phyloP scores from a whole-genome alignment of 2,888 invertebrate genomes.

The Drosophila anomelani region DNA sequence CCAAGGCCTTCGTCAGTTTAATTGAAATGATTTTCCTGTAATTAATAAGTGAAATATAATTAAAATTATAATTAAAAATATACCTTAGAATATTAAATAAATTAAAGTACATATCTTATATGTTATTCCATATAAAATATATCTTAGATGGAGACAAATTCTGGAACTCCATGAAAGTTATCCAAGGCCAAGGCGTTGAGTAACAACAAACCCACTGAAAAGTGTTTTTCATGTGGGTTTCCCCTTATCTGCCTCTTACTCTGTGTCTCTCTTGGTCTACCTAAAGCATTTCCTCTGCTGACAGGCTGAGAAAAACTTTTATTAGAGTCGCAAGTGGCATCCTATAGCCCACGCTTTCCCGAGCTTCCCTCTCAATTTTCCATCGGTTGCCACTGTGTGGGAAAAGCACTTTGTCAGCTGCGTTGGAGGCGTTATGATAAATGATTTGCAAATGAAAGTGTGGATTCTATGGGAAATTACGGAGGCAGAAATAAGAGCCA shows the following conservation, averaged over 20 bases:
- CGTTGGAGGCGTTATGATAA: slow-evolving; percentile 59
- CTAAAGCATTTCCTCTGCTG: slow-evolving; percentile 1
- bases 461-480: slow-evolving; percentile 70
- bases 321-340: slow-evolving; percentile 33
- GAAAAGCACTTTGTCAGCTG: slow-evolving; percentile 28
- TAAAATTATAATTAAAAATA: not conserved
- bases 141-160: not conserved
- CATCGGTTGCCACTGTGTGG: slow-evolving; percentile 7
- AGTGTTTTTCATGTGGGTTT: slow-evolving; percentile 18
- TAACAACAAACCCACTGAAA: slow-evolving; percentile 1
- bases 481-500: slow-evolving; percentile 50
- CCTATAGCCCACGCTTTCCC: slow-evolving; percentile 20
- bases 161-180: not conserved
- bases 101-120: not conserved
- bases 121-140: not conserved
- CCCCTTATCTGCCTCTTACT: not conserved
- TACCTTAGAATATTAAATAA: not conserved
- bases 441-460: slow-evolving; percentile 74
- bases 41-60: not conserved
- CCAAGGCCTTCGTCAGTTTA: not conserved
- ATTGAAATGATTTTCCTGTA: not conserved
- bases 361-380: slow-evolving; percentile 5
- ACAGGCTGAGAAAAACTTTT: slow-evolving; percentile 27
- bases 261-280: not conserved
- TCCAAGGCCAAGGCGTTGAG: slow-evolving; percentile 3